Evolutionary conservation across 2,888 invertebrate species (phyloP), one percentile per base, ranked within the genome.

Genomic region (Melinopterus prodromus): DNA sequence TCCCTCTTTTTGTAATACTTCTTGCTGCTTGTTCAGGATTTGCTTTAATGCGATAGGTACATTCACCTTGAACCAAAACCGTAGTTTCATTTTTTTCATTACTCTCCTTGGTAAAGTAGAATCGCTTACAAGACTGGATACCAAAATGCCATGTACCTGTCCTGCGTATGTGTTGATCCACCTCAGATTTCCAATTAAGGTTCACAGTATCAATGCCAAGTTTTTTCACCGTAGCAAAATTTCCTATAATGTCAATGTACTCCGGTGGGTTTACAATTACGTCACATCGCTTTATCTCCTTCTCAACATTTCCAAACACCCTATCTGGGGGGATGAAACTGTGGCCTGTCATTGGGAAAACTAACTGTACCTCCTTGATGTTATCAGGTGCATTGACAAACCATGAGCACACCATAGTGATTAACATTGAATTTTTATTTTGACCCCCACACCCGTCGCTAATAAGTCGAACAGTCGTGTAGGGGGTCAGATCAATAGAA

Each of bases 131-230:
- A 26, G 71, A 71, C 35, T 71, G 16, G 35, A 71, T 71, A 16
- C 35, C 35, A 71, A 80, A 80, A 75, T 82, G 77, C 78, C 78
- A 81, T 36, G 79, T 77, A 12, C 79, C 80, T 71, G 80, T 78
- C 7, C 36, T n/a, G 53, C 81, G 79, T 37, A 82, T 37, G 36
- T 76, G 77, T 77, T 79, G 6, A 79, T 78, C 70, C 72, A 80
- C 77, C 69, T 80, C 77, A 76, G 70, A 38, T 80, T 81, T 82
- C 81, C 78, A 81, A 80, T 82, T 77, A 78, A 77, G 81, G 35
- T 77, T 74, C 74, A 70, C 38, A 75, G 69, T 70, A 79, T 80
- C 76, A 36, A 76, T 76, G 14, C 81, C 79, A 76, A 81, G 53
- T 70, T 77, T 80, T 15, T 71, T 76, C 35, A 81, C 79, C 78